These are phyloP conservation scores for Alloplasta piceator DNA, from an alignment of 2,888 invertebrate species.

Conservation along the genomic window DNA sequence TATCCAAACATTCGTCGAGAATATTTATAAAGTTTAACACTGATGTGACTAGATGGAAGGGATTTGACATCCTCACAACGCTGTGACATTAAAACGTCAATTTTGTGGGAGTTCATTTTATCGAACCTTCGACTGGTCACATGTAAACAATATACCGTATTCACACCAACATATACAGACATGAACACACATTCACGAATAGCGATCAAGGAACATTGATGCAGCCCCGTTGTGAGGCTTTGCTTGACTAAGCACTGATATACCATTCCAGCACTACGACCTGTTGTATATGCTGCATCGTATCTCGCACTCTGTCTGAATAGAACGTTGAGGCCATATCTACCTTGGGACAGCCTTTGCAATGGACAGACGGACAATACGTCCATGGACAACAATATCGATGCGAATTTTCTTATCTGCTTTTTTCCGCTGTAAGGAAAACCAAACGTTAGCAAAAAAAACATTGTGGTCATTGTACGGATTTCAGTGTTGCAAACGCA, in stretches of 20 bases:
- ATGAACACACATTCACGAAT: constrained; percentile 1
- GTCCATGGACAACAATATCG: not conserved
- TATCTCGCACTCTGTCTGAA: constrained; percentile 25
- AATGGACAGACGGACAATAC: constrained; percentile 13
- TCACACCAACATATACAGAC: not conserved
- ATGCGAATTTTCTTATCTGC: no score
- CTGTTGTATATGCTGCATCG: constrained; percentile 8
- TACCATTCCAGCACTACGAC: not conserved
- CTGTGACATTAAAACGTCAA: no score
- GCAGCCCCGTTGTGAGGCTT: constrained; percentile 15
- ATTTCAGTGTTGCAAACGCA: no score
- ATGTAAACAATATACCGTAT: not conserved
- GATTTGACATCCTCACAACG: no score
- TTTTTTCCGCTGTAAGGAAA: no score
- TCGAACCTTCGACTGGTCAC: constrained; percentile 24
- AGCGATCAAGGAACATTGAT: constrained; percentile 13
- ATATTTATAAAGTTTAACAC: no score
- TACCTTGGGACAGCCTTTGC: constrained; percentile 8
- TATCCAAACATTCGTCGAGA: no score
- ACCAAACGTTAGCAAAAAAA: no score
- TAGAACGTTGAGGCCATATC: constrained; percentile 16
- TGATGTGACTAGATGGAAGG: no score
- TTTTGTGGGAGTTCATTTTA: not conserved
- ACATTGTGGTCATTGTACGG: no score
- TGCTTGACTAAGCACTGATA: constrained; percentile 35